Evolutionary conservation across 2,888 invertebrate species (phyloP).

Genomic region (Apodemia zela): DNA sequence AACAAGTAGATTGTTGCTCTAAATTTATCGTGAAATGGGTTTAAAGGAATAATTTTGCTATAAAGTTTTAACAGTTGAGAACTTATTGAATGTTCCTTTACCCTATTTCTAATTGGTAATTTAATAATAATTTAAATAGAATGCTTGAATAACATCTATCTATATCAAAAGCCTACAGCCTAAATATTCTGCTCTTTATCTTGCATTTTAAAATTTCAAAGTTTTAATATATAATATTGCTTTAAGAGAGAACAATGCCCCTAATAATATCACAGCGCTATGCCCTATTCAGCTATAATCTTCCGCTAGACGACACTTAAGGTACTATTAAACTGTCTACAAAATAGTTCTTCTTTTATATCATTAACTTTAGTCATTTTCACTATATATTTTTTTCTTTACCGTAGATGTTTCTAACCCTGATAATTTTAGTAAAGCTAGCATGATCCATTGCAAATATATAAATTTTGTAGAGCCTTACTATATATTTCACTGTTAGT

Average conservation of each 20-base stretch:
- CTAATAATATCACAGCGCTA: slow-evolving; percentile 48
- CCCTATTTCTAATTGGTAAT: slow-evolving; percentile 54
- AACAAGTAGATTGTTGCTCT: slow-evolving; percentile 39
- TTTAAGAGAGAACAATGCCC: slow-evolving; percentile 43
- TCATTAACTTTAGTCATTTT: not conserved
- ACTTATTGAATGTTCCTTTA: slow-evolving; percentile 58
- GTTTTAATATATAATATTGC: slow-evolving; percentile 39
- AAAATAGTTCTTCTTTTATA: slow-evolving; percentile 47
- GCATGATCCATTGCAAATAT: not conserved
- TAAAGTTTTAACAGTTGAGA: not conserved
- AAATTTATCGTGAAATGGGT: slow-evolving; percentile 50
- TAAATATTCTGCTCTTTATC: slow-evolving; percentile 51
- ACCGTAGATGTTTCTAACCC: not conserved
- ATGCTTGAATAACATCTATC: slow-evolving; percentile 56
- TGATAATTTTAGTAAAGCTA: not conserved
- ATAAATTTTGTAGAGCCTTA: no score
- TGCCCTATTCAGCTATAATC: slow-evolving; percentile 40
- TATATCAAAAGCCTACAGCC: slow-evolving; percentile 53
- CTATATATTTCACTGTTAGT: no score
- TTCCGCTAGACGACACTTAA: slow-evolving; percentile 32
- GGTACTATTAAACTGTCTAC: slow-evolving; percentile 41
- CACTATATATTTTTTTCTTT: not conserved
- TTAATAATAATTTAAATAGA: slow-evolving; percentile 65
- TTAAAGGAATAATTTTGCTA: slow-evolving; percentile 53
- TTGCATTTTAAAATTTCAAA: slow-evolving; percentile 54